Conservation (phyloP, 2,113 vertebrate genomes). For the Delphinus delphis region DNA sequence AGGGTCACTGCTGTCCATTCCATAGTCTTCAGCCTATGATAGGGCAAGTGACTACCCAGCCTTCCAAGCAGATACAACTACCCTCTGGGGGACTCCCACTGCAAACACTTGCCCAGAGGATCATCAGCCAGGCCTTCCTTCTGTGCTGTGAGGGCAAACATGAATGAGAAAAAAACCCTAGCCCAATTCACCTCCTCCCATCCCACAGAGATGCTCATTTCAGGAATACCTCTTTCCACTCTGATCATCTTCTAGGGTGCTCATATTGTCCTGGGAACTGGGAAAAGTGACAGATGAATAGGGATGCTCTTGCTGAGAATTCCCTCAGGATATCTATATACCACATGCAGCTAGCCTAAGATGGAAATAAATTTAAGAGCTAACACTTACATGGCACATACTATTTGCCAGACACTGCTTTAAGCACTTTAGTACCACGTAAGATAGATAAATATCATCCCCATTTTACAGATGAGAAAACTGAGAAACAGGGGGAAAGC, state of each 20-base stretch:
- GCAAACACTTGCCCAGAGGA: not conserved
- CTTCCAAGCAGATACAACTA: not conserved
- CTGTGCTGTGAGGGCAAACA: not conserved
- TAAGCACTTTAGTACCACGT: not conserved
- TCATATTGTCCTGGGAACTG: not conserved
- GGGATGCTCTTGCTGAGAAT: not conserved
- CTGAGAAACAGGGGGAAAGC: not conserved
- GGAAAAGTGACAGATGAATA: not conserved
- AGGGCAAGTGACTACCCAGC: not conserved
- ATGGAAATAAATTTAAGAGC: conserved; percentile 23
- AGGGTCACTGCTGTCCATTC: not conserved
- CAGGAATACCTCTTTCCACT: not conserved
- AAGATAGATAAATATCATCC: not conserved
- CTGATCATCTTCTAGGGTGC: not conserved
- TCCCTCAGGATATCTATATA: not conserved
- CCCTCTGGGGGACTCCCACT: not conserved
- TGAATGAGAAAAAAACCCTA: not conserved
- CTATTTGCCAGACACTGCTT: not conserved
- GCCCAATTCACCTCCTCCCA: not conserved
- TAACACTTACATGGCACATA: not conserved
- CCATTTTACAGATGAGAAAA: conserved; percentile 22
- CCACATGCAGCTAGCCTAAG: not conserved
- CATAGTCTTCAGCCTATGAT: not conserved
- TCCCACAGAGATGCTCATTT: not conserved
- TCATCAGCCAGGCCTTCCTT: not conserved